phyloP scores from a whole-genome alignment of 2,888 invertebrate species.

The Eristalis intricaria region DNA sequence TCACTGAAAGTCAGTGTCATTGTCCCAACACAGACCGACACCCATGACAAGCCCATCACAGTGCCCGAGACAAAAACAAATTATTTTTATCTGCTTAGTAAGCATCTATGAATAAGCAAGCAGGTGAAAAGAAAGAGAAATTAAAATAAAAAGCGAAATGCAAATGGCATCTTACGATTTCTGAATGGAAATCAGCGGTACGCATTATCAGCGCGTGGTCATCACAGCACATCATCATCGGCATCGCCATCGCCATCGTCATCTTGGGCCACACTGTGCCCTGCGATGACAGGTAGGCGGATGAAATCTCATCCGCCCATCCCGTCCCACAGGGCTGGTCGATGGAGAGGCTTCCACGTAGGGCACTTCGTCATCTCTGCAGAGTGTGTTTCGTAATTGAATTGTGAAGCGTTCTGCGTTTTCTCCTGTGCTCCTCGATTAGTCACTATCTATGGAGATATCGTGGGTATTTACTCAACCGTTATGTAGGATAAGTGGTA shows the following conservation, averaged over 20 bases:
- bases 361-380: not conserved
- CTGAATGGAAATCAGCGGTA: constrained; percentile 49
- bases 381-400: constrained; percentile 48
- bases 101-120: constrained; percentile 13
- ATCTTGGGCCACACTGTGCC: not conserved
- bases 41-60: not conserved
- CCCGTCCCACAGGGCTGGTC: not conserved
- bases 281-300: not conserved
- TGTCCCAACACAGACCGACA: constrained; percentile 7
- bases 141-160: constrained; percentile 27
- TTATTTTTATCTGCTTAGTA: not conserved
- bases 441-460: constrained; percentile 48
- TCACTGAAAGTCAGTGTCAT: constrained; percentile 18
- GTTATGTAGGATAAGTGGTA: constrained; percentile 42
- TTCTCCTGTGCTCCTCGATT: constrained; percentile 40
- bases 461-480: constrained; percentile 26
- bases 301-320: constrained; percentile 1
- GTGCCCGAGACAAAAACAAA: not conserved
- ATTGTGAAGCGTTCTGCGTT: constrained; percentile 7
- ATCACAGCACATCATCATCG: constrained; percentile 13
- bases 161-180: constrained; percentile 50
- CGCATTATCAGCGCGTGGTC: constrained; percentile 21
- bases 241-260: not conserved
- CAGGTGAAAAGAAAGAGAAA: constrained; percentile 33
- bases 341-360: not conserved